Base-by-base conservation (phyloP, 2,797 vertebrate species). In the Xenopus petersii region DNA sequence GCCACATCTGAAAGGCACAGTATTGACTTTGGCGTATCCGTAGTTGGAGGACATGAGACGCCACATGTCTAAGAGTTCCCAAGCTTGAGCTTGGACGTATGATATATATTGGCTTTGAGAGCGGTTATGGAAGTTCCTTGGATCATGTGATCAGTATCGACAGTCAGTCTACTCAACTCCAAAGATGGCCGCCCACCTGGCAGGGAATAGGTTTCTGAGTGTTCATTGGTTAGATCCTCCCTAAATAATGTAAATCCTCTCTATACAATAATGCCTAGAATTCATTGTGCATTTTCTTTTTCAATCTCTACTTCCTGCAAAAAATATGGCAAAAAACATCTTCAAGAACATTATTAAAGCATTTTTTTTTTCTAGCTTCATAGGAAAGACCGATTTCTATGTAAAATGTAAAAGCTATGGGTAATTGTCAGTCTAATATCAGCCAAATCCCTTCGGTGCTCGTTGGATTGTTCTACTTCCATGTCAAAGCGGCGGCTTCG, bases 1-100 rank as follows among this genome's bases (percentile, higher is more conserved):
- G 70, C 70, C 13, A 75, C 16, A 82, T 70, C 49, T 24, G 36
- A 76, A 85, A 87, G 85, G 85, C 84, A 88, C 81, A 71, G 66
- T 73, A 85, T 77, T 75, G 58, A 75, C 54, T 13, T 67, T 69
- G 48, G 21, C 51, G 16, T 33, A 59, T 36, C 67, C n/a, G 12
- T 58, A 58, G 30, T 12, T 59, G 8, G 26, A 58, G 13, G 47
- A 48, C 60, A 70, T 48, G 26, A 30, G 26, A 30, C 26, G 26
- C 26, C 21, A 21, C 21, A 21, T 1, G 46, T 24, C 33, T 21
- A 30, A 30, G 21, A 48, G 56, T 60, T 55, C 17, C 3, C 26
- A 60, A 59, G 36, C 55, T 42, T 64, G 62, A 36, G 16, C 33
- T 64, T 62, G 16, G 15, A 56, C 16, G 7, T n/a, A 47, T 24